phyloP scores from a whole-genome alignment of 1,140 invertebrate species.

The Chlorops oryzae region DNA sequence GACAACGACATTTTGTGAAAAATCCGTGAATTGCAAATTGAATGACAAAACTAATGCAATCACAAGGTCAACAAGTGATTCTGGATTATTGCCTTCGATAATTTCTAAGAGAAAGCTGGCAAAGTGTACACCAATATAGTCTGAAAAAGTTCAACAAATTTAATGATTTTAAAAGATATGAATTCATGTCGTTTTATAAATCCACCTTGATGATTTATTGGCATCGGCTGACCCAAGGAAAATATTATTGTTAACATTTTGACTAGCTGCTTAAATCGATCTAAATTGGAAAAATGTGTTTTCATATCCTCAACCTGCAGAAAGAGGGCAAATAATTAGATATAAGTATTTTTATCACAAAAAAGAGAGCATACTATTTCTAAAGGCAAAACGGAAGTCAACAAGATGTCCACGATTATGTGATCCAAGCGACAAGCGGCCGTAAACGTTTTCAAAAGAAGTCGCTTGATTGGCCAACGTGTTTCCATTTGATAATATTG shows the following conservation, averaged over 20 bases:
- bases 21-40: slow-evolving; percentile 74
- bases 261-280: slow-evolving; percentile 52
- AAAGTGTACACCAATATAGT: slow-evolving; percentile 73
- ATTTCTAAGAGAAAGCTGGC: slow-evolving; percentile 70
- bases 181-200: slow-evolving; percentile 12
- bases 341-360: too few species aligned
- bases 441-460: slow-evolving; percentile 76
- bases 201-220: slow-evolving; percentile 72
- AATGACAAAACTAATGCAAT: slow-evolving; percentile 78
- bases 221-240: slow-evolving; percentile 81
- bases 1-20: slow-evolving; percentile 68
- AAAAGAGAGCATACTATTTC: slow-evolving; percentile 67
- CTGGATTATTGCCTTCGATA: slow-evolving; percentile 72
- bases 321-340: not conserved
- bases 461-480: slow-evolving; percentile 71
- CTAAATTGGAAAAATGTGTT: slow-evolving; percentile 41
- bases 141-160: slow-evolving; percentile 50
- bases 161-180: not conserved
- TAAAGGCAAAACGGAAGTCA: slow-evolving; percentile 79
- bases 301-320: slow-evolving; percentile 45
- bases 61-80: slow-evolving; percentile 74
- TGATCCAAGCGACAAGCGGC: slow-evolving; percentile 78
- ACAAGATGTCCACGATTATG: slow-evolving; percentile 69
- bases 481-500: slow-evolving; percentile 92
- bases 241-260: slow-evolving; percentile 78